Percentiles rank a stretch among this genome's conserved stretches.
Conservation (phyloP, 37 sponge, comb jelly and placozoan genomes). For the Bolinopsis microptera region DNA sequence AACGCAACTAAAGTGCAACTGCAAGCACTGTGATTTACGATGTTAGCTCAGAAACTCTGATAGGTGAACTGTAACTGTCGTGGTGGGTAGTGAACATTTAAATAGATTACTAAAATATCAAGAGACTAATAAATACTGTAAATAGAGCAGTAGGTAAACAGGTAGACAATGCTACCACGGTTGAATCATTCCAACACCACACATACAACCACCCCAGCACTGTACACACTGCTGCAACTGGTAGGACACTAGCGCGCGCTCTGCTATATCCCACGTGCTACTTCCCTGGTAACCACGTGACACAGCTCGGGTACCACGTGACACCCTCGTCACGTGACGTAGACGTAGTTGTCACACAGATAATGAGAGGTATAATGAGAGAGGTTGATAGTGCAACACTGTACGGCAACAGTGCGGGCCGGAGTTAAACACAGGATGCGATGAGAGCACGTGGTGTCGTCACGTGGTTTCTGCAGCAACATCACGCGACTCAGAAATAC, state of each 20-base stretch:
- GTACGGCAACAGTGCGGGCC: not conserved
- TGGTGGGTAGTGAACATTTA: no score
- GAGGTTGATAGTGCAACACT: not conserved
- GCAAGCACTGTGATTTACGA: no score
- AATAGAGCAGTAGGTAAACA: no score
- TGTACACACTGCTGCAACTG: not conserved
- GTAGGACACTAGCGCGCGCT: constrained; percentile 8
- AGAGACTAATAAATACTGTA: no score
- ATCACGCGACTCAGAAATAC: no score
- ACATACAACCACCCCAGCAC: not conserved
- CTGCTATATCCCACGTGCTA: not conserved
- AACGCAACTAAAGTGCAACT: no score
- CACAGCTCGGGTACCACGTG: not conserved
- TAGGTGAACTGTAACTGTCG: no score
- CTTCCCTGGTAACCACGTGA: constrained; percentile 18
- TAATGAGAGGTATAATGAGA: not conserved
- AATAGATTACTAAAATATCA: no score
- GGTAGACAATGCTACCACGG: no score
- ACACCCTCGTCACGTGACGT: not conserved
- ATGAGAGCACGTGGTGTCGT: not conserved
- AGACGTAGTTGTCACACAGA: not conserved
- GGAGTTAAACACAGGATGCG: not conserved
- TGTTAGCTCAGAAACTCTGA: no score
- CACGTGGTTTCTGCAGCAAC: not conserved
- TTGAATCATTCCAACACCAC: no score